Evolutionary conservation across 92 coral and sea anemone genomes (phyloP), one percentile per base, ranked within the genome.

Genomic region (Chrysogorgia sp.): DNA sequence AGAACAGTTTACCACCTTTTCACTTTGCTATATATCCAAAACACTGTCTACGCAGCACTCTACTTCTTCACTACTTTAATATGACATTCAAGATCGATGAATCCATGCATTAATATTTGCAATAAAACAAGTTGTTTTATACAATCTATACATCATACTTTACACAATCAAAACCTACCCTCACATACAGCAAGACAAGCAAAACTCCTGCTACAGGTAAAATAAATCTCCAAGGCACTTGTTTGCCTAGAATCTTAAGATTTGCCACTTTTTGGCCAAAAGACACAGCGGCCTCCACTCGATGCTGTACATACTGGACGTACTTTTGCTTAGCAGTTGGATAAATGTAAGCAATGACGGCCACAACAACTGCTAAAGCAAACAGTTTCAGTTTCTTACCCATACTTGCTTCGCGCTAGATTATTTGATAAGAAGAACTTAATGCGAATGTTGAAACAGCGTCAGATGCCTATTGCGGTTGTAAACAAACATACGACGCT

Each of bases 161-260:
- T n/a, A n/a, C n/a, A n/a, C n/a, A n/a, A n/a, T n/a, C n/a, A n/a
- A n/a, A n/a, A 85, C 97, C 88, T 84, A 96, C 99, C 96, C 90
- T 92, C 83, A 83, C 90, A 15, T 87, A 82, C 43, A 92, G 91
- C 20, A 92, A 79, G 40, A 89, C 96, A 9, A 92, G 59, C 50
- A 96, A 84, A 15, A 91, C 35, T 9, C 85, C 97, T 62, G 87
- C 82, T 13, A 89, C 78, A 0, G 99, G 99, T 1, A 92, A 90
- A 60, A 96, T 83, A 67, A 85, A 92, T 53, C 84, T 86, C 99
- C 99, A 96, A 14, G 99, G 99, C 32, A 96, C 86, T 59, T 86
- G 96, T 80, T 92, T 89, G 30, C 99, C 99, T 29, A 92, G 86
- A 41, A 96, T 67, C 71, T 88, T 88, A 78, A 96, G 88, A 47